A percentile compares a stretch with the other conserved stretches of the same genome.
Evolutionary conservation across 2,888 invertebrate species (phyloP).

Genomic region (Gasteruption jaculator): DNA sequence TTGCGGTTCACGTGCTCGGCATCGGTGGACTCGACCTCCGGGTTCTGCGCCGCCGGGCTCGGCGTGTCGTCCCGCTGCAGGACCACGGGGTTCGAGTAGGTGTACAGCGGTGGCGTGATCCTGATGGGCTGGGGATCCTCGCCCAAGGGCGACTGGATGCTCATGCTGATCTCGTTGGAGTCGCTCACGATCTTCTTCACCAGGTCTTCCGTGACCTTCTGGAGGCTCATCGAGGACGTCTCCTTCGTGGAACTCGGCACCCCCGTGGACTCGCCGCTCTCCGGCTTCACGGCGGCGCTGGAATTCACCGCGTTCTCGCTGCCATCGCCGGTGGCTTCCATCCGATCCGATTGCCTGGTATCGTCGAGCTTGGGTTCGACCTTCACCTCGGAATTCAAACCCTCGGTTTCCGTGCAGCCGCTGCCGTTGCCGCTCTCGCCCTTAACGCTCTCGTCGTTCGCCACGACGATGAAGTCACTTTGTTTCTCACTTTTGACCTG

Average conservation of each 20-base stretch:
- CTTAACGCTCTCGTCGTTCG: conserved; percentile 4
- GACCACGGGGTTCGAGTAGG: conserved; percentile 69
- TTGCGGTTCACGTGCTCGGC: conserved; percentile 45
- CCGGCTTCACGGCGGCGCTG: conserved; percentile 24
- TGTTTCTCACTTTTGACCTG: conserved; percentile 33
- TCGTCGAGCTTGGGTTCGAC: conserved; percentile 30
- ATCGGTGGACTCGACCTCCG: conserved; percentile 42
- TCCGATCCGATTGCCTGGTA: conserved; percentile 29
- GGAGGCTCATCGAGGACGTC: conserved; percentile 31
- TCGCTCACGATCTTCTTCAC: conserved; percentile 41
- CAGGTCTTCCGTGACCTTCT: conserved; percentile 39
- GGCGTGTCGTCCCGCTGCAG: conserved; percentile 56
- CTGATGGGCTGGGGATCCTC: conserved; percentile 67
- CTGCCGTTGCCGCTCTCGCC: conserved; percentile 2
- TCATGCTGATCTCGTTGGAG: conserved; percentile 29
- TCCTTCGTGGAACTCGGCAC: conserved; percentile 37
- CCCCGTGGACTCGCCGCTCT: conserved; percentile 40
- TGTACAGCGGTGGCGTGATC: conserved; percentile 70
- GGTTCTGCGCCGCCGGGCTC: conserved; percentile 46
- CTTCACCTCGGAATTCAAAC: conserved; percentile 30
- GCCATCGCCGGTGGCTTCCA: conserved; percentile 21
- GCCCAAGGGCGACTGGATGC: conserved; percentile 41
- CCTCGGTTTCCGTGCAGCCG: conserved; percentile 21
- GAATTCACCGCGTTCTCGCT: conserved; percentile 17
- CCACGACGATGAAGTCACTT: conserved; percentile 18